These are phyloP conservation scores for Megastigmus dorsalis DNA, from an alignment of 2,888 invertebrate species.

Conservation along the genomic window DNA sequence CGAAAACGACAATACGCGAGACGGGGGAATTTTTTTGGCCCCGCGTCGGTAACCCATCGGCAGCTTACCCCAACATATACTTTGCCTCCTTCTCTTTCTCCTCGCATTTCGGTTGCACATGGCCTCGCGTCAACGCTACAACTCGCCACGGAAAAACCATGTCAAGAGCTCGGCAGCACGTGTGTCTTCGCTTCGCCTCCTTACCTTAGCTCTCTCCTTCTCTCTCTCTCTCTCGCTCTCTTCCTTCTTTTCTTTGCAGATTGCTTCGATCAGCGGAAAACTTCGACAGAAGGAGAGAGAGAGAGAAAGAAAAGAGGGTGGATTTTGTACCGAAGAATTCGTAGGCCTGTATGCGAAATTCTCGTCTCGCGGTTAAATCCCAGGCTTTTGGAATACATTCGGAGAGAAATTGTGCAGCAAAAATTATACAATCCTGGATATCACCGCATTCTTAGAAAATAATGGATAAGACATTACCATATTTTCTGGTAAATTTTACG, in stretches of 20 bases:
- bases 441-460: no score
- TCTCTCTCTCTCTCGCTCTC: not conserved
- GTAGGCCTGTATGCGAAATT: no score
- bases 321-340: no score
- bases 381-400: no score
- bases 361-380: no score
- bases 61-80: no score
- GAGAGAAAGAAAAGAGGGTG: not conserved
- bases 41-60: not conserved
- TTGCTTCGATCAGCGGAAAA: conserved; percentile 30
- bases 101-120: no score
- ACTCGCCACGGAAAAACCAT: conserved; percentile 12
- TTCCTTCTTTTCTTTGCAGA: conserved; percentile 20
- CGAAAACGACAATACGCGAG: not conserved
- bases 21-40: not conserved
- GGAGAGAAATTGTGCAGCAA: no score
- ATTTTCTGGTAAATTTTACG: no score
- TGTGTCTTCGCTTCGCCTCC: not conserved
- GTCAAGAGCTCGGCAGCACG: conserved; percentile 36
- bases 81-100: no score
- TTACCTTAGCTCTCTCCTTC: not conserved
- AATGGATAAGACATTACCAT: no score
- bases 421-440: no score
- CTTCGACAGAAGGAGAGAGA: not conserved
- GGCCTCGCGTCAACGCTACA: not conserved